A percentile compares a stretch with the other conserved stretches of the same genome.
Conservation (phyloP, 2,797 vertebrate species). For the Knipowitschia caucasica region DNA sequence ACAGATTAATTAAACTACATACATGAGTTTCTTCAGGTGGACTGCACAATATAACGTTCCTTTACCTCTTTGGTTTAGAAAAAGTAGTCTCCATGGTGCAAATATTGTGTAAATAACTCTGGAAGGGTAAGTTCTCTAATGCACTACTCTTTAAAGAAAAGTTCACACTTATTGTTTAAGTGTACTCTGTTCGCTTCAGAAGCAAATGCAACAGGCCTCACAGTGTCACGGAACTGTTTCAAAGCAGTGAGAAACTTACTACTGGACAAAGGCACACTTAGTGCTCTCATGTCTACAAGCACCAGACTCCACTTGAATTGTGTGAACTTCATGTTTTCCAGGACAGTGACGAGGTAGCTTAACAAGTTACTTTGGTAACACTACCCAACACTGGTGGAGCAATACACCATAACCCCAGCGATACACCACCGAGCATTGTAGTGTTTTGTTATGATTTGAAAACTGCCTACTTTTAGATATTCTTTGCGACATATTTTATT, state of each 20-base stretch:
- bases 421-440: constrained; percentile 44
- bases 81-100: neutral
- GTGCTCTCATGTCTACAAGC: too few species aligned
- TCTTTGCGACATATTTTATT: constrained; percentile 47
- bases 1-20: neutral
- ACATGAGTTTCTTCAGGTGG: neutral
- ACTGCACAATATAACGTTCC: neutral
- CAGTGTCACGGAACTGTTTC: too few species aligned
- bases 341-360: neutral
- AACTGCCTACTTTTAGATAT: constrained; percentile 63
- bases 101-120: too few species aligned
- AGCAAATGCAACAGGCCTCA: too few species aligned
- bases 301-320: too few species aligned
- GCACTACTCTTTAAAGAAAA: too few species aligned
- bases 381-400: neutral
- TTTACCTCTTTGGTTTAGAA: neutral
- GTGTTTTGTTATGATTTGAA: constrained; percentile 43
- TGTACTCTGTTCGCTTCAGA: too few species aligned
- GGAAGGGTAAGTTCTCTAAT: too few species aligned
- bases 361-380: neutral
- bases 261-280: too few species aligned
- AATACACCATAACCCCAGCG: constrained; percentile 30
- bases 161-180: too few species aligned
- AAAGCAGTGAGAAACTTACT: too few species aligned
- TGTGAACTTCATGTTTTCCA: too few species aligned